Evolutionary conservation across 2,888 invertebrate species (phyloP), one percentile per base, ranked within the genome.

Genomic region (Amiota mariae): DNA sequence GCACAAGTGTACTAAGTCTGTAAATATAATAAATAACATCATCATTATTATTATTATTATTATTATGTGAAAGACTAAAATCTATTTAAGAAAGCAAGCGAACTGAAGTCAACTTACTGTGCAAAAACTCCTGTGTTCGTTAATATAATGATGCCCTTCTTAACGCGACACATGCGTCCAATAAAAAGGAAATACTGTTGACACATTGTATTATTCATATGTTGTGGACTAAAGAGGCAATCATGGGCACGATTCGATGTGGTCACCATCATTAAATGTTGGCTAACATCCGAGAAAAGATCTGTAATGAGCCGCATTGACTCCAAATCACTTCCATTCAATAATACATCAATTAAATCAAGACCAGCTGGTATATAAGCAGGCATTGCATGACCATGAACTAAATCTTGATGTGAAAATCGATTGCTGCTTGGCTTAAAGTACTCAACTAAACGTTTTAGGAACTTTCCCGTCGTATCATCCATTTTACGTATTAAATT

Each of bases 101-200:
- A 51, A 4, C 12, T 20, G 56, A 9, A 18, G 46, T 10, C 1
- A 12, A 89, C 91, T 91, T 90, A 95, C 95, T 93, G 93, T 85
- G 94, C 93, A 89, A 94, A 95, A 78, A 96, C 92, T 70, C 93
- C 93, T 64, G 94, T 93, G 82, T 93, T 93, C 77, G 95, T 94
- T 67, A 98, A 92, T 71, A 95, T 92, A 79, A 91, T 92, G 59
- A 94, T 90, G 1, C 96, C 96, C 64, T 92, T 91, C 71, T 92
- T 92, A 9, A 93, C 92, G 77, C 95, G 94, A 81, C 95, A 94
- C 84, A 98, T 92, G 80, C 96, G 94, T 0, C 98, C 98, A 77
- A 98, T 93, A 88, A 97, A 96, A 63, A 98, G 92, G 90, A 98
- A 98, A 91, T 98, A 98, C 91, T 95, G 95, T 89, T 97, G 97